Base-by-base conservation (phyloP, 2,888 invertebrate species). In the Alsophila aescularia region DNA sequence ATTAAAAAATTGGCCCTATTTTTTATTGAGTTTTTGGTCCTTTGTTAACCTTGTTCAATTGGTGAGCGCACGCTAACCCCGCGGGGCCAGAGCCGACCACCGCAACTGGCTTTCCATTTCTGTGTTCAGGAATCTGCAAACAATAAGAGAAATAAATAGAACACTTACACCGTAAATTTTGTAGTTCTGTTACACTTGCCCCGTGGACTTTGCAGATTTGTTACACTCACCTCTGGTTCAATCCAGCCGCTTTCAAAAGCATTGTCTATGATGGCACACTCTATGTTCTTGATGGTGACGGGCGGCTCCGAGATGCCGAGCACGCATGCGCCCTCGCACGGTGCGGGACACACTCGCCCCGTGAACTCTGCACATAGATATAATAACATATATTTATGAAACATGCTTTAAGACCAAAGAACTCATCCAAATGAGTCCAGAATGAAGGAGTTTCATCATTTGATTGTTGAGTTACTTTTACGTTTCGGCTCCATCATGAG, bases 271-370 rank as follows among this genome's bases (percentile, higher is more conserved):
- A 99, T 99, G 51, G 99, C 95, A 84, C 99, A 99, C 92, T 99
- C 99, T 72, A 99, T 99, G 83, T 98, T 98, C 91, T 99, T 99
- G 83, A 99, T 99, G 59, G 99, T 99, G 16, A 99, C 99, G 9
- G 99, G 94, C 2, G 98, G 98, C 73, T 98, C 97, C 14, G 97
- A 98, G 79, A 99, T 99, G 52, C 95, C 98, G 62, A 99, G 89
- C 53, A 99, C 99, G 85, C 99, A 99, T 2, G 99, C 98, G 42
- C 98, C 99, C 90, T 99, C 99, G 85, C 99, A 99, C 7, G 99
- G 99, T 8, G 99, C 99, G 1, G 99, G 97, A 67, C 97, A 97
- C 13, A 97, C 97, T 70, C 99, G 93, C 0, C 98, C 98, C 21
- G 98, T 98, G 83, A 98, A 98, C 85, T 98, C 98, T 93, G 76